Base-by-base conservation (phyloP, 2,797 vertebrate genomes). In the Numenius phaeopus region DNA sequence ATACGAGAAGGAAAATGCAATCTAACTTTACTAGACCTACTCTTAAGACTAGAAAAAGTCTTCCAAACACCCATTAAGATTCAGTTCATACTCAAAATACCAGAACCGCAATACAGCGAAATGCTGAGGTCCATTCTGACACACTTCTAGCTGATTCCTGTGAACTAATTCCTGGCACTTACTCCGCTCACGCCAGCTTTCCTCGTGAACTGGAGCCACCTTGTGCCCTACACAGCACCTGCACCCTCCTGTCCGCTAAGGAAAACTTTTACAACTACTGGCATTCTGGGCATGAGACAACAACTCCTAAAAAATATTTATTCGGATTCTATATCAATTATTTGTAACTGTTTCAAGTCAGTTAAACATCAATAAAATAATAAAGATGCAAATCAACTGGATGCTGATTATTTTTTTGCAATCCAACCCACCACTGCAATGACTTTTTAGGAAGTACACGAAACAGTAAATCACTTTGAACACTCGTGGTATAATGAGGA, bases 201-300 rank as follows among this genome's bases (percentile, higher is more conserved):
- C 94, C 83, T 62, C 94, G 81, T 94, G n/a, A 97, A 96, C 97
- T 97, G 83, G 97, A 98, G 98, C 98, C 98, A 98, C 98, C 98
- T 98, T 97, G 98, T 98, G 98, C 98, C 91, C 87, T 90, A 9
- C 12, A 32, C 10, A 91, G 95, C 95, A 93, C 91, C 98, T 95
- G 90, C 97, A 98, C 49, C 87, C 95, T 82, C 62, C 17, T 24
- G 6, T 17, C 78, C 15, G 1, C 29, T 4, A 0, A 8, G 23
- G 5, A 54, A 47, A 65, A 69, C 1, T 0, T 3, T 66, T 12
- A 11, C 70, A 75, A 54, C 37, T 1, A 32, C 47, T 19, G 65
- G n/a, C 34, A 21, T 16, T 66, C 21, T 10, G 40, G 4, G 46
- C 9, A 7, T 2, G 13, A 77, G 14, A 44, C 22, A n/a, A 5